Conservation (phyloP, 2,888 invertebrate species). For the Phytoseiulus persimilis region DNA sequence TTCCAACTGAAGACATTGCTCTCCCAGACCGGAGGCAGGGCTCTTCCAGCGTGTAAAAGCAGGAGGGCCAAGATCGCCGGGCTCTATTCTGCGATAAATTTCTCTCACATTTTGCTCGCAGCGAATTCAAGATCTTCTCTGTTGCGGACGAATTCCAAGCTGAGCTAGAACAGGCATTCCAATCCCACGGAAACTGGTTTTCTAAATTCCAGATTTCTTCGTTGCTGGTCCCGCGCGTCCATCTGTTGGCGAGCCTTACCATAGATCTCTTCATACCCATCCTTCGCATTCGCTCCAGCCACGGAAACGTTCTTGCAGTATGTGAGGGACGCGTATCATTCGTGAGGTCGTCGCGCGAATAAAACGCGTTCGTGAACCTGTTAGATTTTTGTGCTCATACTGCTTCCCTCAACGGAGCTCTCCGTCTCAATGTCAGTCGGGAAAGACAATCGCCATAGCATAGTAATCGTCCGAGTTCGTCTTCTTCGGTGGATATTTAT, state of each 20-base stretch:
- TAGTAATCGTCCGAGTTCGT: too few relatives aligned
- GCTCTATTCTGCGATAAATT: neutral
- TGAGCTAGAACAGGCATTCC: neutral
- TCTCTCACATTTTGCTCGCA: neutral
- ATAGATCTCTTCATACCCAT: neutral
- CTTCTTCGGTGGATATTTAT: too few relatives aligned
- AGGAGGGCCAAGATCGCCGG: too few relatives aligned
- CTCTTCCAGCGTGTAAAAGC: too few relatives aligned
- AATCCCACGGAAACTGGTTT: neutral
- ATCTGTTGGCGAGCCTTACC: neutral
- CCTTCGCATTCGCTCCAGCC: neutral
- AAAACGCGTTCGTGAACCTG: neutral
- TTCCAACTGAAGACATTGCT: too few relatives aligned
- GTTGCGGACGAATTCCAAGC: neutral
- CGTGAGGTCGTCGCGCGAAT: neutral
- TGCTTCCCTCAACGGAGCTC: too few relatives aligned
- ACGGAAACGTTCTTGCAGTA: neutral
- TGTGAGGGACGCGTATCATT: neutral
- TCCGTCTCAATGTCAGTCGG: too few relatives aligned
- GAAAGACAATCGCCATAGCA: too few relatives aligned
- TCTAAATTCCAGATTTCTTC: neutral
- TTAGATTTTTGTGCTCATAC: neutral
- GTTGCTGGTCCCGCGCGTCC: neutral
- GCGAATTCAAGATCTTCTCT: neutral
- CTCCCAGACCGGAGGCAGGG: too few relatives aligned